phyloP scores from a whole-genome alignment of 2,888 invertebrate species.

The Flexamia atlantica region DNA sequence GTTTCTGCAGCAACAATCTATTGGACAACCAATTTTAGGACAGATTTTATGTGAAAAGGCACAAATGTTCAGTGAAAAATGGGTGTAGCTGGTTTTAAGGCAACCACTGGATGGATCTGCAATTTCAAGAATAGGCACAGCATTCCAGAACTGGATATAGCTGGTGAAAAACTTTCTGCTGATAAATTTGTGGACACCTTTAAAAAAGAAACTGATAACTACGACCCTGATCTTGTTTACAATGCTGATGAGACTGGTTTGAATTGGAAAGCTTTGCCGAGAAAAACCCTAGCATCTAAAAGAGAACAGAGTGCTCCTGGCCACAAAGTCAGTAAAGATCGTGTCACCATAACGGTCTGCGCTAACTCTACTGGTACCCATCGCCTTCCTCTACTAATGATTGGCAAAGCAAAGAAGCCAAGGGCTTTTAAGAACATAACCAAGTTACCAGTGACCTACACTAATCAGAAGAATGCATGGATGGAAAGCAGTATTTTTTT shows the following conservation, averaged over 20 bases:
- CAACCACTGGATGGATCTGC: background rate
- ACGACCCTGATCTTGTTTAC: background rate
- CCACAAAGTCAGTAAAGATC: too few species aligned
- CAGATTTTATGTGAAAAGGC: too few species aligned
- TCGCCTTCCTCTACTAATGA: too few species aligned
- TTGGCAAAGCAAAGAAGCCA: background rate
- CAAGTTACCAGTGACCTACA: background rate
- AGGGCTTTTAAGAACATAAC: background rate
- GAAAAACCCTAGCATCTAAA: too few species aligned
- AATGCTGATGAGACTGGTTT: too few species aligned
- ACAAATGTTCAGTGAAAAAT: too few species aligned
- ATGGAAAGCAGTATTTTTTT: background rate
- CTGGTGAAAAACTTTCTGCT: conserved; percentile 5
- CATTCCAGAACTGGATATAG: background rate
- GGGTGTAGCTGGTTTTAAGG: background rate
- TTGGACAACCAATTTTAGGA: too few species aligned
- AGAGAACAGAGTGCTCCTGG: too few species aligned
- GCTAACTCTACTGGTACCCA: too few species aligned
- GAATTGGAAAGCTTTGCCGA: too few species aligned
- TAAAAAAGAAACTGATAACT: background rate
- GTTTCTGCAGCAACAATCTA: too few species aligned
- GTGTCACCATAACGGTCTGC: too few species aligned
- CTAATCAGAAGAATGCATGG: background rate
- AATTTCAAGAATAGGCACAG: background rate
- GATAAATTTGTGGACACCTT: background rate